Evolutionary conservation across 2,113 vertebrate genomes (phyloP).

Genomic region (Pipra filicauda): DNA sequence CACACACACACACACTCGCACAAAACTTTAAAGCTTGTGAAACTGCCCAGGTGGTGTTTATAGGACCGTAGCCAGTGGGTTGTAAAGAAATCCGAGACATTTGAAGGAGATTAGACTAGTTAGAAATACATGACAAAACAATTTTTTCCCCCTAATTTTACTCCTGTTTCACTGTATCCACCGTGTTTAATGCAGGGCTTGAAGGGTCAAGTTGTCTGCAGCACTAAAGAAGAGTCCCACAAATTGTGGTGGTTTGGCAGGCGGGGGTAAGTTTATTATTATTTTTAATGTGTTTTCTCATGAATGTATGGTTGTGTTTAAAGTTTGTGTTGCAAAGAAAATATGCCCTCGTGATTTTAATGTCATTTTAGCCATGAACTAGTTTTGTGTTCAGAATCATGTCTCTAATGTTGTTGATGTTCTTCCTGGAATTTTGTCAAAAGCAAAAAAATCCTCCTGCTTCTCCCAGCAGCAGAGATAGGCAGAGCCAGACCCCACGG

Average conservation of each 20-base stretch:
- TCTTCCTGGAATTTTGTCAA: slow-evolving; percentile 42
- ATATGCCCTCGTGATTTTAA: slow-evolving; percentile 33
- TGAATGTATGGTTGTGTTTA: not conserved
- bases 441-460: not conserved
- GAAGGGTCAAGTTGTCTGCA: slow-evolving; percentile 59
- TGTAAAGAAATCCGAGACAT: slow-evolving; percentile 66
- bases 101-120: slow-evolving; percentile 48
- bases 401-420: not conserved
- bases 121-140: slow-evolving; percentile 1
- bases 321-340: not conserved
- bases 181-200: slow-evolving; percentile 57
- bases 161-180: not conserved
- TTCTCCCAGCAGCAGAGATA: not conserved
- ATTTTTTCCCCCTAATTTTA: not conserved
- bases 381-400: not conserved
- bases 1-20: slow-evolving; percentile 19
- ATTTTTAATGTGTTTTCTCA: slow-evolving; percentile 57
- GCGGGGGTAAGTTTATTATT: slow-evolving; percentile 71
- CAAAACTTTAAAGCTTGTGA: slow-evolving; percentile 77
- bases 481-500: slow-evolving; percentile 16
- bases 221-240: slow-evolving; percentile 64
- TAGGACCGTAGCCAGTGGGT: slow-evolving; percentile 63
- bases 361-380: slow-evolving; percentile 38
- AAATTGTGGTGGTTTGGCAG: slow-evolving; percentile 69
- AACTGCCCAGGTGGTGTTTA: slow-evolving; percentile 77